These are phyloP conservation scores for Poicephalus meyeri DNA, from an alignment of 2,113 vertebrate genomes.

Conservation along the genomic window DNA sequence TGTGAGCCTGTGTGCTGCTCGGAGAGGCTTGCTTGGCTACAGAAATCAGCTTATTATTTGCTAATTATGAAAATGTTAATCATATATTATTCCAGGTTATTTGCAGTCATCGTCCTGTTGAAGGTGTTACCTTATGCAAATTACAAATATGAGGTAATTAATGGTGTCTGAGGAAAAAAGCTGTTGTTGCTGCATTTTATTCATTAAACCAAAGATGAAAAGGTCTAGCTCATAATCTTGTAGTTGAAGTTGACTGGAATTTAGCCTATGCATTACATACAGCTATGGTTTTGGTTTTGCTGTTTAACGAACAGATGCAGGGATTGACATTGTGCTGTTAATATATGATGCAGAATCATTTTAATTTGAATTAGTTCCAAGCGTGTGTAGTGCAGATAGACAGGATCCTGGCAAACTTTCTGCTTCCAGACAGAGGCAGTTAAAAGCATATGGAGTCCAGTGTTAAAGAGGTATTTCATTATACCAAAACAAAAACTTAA, in stretches of 20 bases:
- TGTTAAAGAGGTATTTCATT: not conserved
- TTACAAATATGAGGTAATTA: not conserved
- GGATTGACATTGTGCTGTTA: not conserved
- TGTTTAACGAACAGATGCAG: not conserved
- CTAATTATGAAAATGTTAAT: not conserved
- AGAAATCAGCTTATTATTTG: not conserved
- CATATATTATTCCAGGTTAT: not conserved
- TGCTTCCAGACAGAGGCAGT: not conserved
- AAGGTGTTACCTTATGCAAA: not conserved
- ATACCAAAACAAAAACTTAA: not conserved
- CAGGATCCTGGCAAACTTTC: not conserved
- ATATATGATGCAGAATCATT: not conserved
- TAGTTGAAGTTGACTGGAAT: not conserved
- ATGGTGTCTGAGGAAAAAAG: not conserved
- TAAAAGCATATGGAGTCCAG: not conserved
- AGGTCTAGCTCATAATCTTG: not conserved
- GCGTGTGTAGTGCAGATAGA: not conserved
- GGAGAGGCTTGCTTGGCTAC: not conserved
- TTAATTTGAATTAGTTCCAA: not conserved
- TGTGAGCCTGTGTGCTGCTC: not conserved
- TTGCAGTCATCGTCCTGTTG: not conserved
- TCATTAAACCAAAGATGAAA: not conserved
- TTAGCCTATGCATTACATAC: not conserved
- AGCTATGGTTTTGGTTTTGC: not conserved
- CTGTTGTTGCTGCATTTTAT: not conserved